Evolutionary conservation across 2,888 invertebrate species (phyloP).

Genomic region (Cosmopolites sordidus): DNA sequence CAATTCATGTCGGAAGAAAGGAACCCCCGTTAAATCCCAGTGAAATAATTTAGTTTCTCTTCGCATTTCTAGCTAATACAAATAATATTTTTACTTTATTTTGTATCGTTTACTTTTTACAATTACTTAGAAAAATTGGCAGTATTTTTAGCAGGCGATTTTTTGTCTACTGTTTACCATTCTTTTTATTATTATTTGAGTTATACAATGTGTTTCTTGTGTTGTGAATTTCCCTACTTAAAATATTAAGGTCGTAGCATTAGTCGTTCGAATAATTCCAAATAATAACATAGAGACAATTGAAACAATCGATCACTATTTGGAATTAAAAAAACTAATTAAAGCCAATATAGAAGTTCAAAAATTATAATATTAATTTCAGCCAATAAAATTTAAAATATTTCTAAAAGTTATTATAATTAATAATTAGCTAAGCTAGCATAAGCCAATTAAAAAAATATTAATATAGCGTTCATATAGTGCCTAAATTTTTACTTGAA

Average conservation of each 20-base stretch:
- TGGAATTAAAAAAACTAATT: no score
- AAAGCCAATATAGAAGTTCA: constrained; percentile 1
- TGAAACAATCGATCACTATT: no score
- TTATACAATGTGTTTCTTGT: background rate
- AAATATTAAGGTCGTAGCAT: background rate
- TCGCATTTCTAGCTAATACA: no score
- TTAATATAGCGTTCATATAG: constrained; percentile 24
- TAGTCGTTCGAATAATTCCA: background rate
- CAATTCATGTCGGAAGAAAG: constrained; percentile 55
- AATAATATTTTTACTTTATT: background rate
- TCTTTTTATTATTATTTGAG: background rate
- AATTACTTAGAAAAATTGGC: background rate
- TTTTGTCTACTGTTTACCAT: background rate
- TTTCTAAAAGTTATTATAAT: background rate
- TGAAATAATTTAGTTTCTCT: constrained; percentile 7
- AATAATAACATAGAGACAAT: no score
- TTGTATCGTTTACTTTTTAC: constrained; percentile 12
- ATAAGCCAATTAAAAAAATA: constrained; percentile 1
- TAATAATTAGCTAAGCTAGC: constrained; percentile 9
- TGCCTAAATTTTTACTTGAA: constrained; percentile 38
- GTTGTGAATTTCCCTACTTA: background rate
- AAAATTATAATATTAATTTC: background rate
- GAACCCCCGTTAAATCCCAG: constrained; percentile 43
- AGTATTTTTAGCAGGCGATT: background rate
- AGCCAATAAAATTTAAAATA: constrained; percentile 1